Conservation (phyloP, 1,140 invertebrate genomes). For the Tetragonula clypearis region DNA sequence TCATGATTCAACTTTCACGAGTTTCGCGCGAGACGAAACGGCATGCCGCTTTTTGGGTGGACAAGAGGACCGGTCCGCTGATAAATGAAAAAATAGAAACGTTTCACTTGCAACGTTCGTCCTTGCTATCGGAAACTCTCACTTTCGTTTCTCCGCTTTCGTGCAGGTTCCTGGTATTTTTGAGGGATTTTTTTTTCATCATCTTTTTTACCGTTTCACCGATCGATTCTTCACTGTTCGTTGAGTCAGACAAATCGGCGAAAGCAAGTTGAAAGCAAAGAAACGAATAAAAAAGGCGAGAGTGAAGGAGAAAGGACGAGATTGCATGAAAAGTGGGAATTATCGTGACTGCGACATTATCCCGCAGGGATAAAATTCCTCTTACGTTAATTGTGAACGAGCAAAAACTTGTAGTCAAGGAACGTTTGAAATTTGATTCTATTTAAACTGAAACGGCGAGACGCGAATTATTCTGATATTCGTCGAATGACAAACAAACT, state of each 20-base stretch:
- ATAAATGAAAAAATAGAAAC: conserved; percentile 36
- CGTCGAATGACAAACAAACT: too few relatives aligned
- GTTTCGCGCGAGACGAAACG: neutral
- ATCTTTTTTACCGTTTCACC: neutral
- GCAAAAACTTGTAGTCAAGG: neutral
- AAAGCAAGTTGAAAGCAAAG: too few relatives aligned
- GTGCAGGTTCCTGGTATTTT: neutral
- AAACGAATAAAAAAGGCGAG: neutral
- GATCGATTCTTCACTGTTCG: too few relatives aligned
- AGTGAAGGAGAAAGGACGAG: neutral
- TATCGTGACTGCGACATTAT: neutral
- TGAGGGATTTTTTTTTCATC: neutral
- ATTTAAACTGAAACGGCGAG: too few relatives aligned
- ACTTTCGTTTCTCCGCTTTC: neutral
- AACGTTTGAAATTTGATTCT: neutral
- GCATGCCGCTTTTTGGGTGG: neutral
- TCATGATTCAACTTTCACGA: conserved; percentile 43
- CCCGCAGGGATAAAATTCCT: neutral
- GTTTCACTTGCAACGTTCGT: neutral
- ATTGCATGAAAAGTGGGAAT: neutral
- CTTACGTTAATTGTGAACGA: neutral
- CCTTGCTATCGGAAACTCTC: conserved; percentile 6
- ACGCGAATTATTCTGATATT: too few relatives aligned
- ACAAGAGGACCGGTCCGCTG: neutral
- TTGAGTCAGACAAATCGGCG: neutral